Percentiles rank a stretch among this genome's conserved stretches.
Evolutionary conservation across 2,797 vertebrate species (phyloP).

Genomic region (Phyllotis vaccarum): DNA sequence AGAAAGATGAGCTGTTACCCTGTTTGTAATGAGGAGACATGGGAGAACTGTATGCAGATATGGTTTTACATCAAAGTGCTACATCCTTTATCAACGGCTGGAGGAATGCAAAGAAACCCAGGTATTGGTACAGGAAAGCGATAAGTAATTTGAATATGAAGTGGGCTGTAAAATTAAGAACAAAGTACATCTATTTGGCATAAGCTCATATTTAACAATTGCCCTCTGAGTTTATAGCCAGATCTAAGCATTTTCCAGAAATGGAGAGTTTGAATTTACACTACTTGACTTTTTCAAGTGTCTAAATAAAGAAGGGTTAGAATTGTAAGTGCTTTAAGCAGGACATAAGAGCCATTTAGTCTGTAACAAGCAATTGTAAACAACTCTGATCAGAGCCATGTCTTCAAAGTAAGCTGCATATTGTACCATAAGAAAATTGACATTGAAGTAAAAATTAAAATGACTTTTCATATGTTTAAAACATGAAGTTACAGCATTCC

Average conservation of each 20-base stretch:
- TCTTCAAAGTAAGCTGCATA: not conserved
- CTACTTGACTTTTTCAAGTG: not conserved
- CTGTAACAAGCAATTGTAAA: not conserved
- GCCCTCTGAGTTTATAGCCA: not conserved
- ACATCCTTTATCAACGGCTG: not conserved
- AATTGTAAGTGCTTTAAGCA: not conserved
- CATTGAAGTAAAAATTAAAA: not conserved
- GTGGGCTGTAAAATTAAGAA: not conserved
- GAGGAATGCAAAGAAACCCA: not conserved
- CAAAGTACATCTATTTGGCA: not conserved
- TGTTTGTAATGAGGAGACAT: not conserved
- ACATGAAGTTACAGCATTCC: not conserved
- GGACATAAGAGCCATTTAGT: not conserved
- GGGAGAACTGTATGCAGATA: not conserved
- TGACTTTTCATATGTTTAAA: not conserved
- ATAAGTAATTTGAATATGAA: not conserved
- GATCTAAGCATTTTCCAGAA: not conserved
- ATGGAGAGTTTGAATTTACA: not conserved
- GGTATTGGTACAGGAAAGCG: not conserved
- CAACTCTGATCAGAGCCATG: not conserved
- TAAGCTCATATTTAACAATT: not conserved
- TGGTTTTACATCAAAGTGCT: not conserved
- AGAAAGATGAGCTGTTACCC: not conserved
- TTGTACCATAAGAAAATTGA: not conserved
- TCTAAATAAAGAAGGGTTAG: not conserved